Evolutionary conservation across 2,113 vertebrate species (phyloP), one percentile per base, ranked within the genome.

Genomic region (Epinephelus cyanopodus): DNA sequence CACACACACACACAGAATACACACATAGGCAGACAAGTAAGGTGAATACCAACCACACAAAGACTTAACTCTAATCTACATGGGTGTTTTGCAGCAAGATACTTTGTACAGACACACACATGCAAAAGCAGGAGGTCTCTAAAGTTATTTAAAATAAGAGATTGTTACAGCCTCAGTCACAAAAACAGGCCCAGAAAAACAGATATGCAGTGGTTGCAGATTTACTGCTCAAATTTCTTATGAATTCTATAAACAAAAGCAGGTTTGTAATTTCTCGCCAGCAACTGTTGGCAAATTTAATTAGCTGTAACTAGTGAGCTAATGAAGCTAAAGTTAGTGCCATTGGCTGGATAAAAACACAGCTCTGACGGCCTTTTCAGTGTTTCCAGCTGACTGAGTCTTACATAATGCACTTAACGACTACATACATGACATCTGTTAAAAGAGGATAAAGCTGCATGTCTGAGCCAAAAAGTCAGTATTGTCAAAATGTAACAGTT

Each of bases 21-120:
- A 60, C 18, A 52, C 12, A 58, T 6, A 53, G n/a, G 23, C 42
- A 70, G 17, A 65, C 47, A 75, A 39, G 8, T 9, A 62, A 45
- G 80, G 72, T 13, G 6, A 69, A 77, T n/a, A 21, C 23, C 29
- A 61, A 19, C 19, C 3, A 60, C 52, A 75, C 33, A 39, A 18
- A 72, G n/a, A 54, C 61, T 64, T 3, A 0, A 11, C 3, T 27
- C 48, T 5, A 25, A 25, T 65, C 39, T 62, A 39, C 25, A 6
- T 48, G 21, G 10, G 21, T 60, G 48, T 47, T 67, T 69, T 57
- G 50, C n/a, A 65, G 48, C 21, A n/a, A n/a, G n/a, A n/a, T n/a
- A 21, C 25, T 1, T 69, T 52, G 65, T 17, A 61, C n/a, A 70
- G 15, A 78, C 17, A 60, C 14, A 58, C 33, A 12, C 42, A 23